These are phyloP conservation scores for Tachina lurida DNA, from an alignment of 2,888 invertebrate species.

Conservation along the genomic window DNA sequence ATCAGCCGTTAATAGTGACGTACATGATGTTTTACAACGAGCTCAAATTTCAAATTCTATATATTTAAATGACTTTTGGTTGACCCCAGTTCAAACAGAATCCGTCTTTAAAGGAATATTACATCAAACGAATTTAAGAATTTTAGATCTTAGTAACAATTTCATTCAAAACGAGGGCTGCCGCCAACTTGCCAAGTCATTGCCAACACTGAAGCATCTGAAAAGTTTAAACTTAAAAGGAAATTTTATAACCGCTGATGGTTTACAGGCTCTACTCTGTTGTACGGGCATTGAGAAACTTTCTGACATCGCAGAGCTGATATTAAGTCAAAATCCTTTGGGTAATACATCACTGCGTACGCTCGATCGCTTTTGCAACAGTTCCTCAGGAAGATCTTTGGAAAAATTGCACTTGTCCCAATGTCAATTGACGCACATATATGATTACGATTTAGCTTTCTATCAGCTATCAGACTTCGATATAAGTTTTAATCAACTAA, in stretches of 20 bases:
- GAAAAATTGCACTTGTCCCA: slow-evolving; percentile 81
- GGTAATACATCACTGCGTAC: slow-evolving; percentile 84
- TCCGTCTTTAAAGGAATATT: slow-evolving; percentile 88
- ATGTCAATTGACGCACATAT: slow-evolving; percentile 82
- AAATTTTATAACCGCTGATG: slow-evolving; percentile 87
- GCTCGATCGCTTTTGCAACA: slow-evolving; percentile 81
- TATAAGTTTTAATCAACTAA: slow-evolving; percentile 86
- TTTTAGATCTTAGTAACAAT: slow-evolving; percentile 87
- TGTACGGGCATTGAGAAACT: slow-evolving; percentile 70
- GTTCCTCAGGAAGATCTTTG: slow-evolving; percentile 78
- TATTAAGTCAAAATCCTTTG: slow-evolving; percentile 89
- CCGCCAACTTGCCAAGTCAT: slow-evolving; percentile 85
- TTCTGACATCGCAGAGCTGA: slow-evolving; percentile 85
- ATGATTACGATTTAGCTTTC: slow-evolving; percentile 83
- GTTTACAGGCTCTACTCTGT: slow-evolving; percentile 83
- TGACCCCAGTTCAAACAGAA: slow-evolving; percentile 84
- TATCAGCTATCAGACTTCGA: slow-evolving; percentile 85
- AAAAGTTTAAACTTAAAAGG: slow-evolving; percentile 86
- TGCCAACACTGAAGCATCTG: slow-evolving; percentile 86
- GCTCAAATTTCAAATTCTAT: slow-evolving; percentile 86
- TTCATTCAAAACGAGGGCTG: slow-evolving; percentile 86
- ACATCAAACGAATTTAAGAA: slow-evolving; percentile 87
- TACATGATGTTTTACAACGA: slow-evolving; percentile 85
- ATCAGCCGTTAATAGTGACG: slow-evolving; percentile 85
- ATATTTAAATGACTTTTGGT: slow-evolving; percentile 85